These are phyloP conservation scores for Drosophila seguyi DNA, from an alignment of 1,140 invertebrate genomes.

Conservation along the genomic window DNA sequence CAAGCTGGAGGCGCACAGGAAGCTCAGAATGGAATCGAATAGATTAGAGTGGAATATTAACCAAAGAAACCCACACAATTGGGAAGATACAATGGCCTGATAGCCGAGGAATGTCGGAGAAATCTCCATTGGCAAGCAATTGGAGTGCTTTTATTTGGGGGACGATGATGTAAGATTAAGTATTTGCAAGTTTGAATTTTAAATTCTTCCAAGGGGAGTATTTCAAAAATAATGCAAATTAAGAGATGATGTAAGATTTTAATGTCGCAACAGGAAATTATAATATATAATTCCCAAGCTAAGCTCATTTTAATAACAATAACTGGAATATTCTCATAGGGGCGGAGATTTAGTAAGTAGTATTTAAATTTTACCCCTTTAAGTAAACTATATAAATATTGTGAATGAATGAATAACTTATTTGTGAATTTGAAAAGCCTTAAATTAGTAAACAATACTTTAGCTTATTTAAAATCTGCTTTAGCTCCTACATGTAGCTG, in stretches of 20 bases:
- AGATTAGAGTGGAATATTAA: slow-evolving; percentile 32
- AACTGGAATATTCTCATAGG: background rate
- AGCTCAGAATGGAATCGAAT: slow-evolving; percentile 28
- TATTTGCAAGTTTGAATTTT: background rate
- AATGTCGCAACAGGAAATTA: background rate
- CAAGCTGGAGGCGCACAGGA: slow-evolving; percentile 58
- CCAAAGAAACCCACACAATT: slow-evolving; percentile 45
- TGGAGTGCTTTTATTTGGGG: background rate
- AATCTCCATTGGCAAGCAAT: slow-evolving; percentile 16
- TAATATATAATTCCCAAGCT: background rate
- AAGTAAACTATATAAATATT: background rate
- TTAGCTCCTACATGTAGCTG: background rate
- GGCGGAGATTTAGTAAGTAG: background rate
- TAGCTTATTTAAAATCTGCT: no score
- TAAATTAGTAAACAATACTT: no score
- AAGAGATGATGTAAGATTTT: slow-evolving; percentile 15
- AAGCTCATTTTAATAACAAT: slow-evolving; percentile 16
- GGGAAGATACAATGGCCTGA: slow-evolving; percentile 19
- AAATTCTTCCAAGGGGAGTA: background rate
- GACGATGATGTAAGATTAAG: slow-evolving; percentile 35
- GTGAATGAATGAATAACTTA: background rate
- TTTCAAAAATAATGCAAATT: background rate
- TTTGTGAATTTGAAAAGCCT: background rate
- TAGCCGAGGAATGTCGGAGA: slow-evolving; percentile 23
- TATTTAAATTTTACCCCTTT: background rate